phyloP scores from a whole-genome alignment of 2,797 vertebrate species.

The Pseudochirops corinnae region DNA sequence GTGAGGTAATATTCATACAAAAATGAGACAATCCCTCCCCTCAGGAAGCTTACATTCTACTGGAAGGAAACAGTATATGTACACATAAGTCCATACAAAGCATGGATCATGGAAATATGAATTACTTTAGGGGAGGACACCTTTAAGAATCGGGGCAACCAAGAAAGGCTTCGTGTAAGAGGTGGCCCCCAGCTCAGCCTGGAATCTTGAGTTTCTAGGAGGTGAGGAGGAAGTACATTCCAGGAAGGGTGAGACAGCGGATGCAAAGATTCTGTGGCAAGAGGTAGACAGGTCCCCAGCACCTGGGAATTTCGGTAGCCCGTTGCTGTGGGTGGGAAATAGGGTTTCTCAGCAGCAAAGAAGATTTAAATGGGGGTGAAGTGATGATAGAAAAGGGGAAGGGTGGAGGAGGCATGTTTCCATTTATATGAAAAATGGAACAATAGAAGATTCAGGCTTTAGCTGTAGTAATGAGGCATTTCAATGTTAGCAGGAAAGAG shows the following conservation, averaged over 20 bases:
- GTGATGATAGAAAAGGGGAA: neutral
- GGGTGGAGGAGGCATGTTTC: neutral
- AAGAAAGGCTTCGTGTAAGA: neutral
- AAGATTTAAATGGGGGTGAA: neutral
- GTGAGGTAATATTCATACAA: neutral
- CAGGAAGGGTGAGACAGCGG: neutral
- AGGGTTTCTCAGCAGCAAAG: neutral
- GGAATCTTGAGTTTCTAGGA: neutral
- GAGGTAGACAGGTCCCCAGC: neutral
- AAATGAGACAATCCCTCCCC: neutral
- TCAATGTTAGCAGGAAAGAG: neutral
- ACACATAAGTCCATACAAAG: neutral
- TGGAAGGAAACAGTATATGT: neutral
- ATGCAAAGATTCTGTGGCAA: neutral
- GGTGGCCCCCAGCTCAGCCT: neutral
- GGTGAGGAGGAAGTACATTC: neutral
- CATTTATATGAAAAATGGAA: constrained; percentile 55
- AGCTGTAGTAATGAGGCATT: constrained; percentile 13
- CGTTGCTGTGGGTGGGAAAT: neutral
- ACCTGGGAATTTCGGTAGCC: neutral
- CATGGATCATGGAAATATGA: neutral
- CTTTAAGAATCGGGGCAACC: neutral
- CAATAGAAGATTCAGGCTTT: neutral
- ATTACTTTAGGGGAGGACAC: neutral
- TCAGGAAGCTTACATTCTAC: neutral